Evolutionary conservation across 2,797 vertebrate species (phyloP).

Genomic region (Tamandua tetradactyla): DNA sequence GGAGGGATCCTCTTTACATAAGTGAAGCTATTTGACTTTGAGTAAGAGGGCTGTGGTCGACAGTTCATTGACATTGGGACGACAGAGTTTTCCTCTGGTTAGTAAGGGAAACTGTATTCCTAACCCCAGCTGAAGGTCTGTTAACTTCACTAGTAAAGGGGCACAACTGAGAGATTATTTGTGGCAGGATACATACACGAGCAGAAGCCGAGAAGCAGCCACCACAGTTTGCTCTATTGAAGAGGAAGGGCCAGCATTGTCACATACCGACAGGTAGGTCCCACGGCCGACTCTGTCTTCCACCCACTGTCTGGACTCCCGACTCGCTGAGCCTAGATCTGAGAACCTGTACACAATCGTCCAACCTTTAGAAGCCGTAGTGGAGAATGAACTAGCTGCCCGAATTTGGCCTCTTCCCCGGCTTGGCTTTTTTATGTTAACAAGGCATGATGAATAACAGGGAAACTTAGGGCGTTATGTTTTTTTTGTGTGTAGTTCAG

Average conservation of each 20-base stretch:
- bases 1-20: neutral
- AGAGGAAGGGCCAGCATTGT: neutral
- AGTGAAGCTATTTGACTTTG: neutral
- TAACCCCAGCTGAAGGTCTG: neutral
- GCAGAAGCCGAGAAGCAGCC: neutral
- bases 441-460: neutral
- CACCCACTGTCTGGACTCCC: neutral
- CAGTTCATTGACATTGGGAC: neutral
- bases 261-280: neutral
- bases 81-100: neutral
- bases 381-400: neutral
- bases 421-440: neutral
- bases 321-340: neutral
- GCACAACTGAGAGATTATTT: neutral
- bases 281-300: neutral
- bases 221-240: neutral
- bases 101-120: neutral
- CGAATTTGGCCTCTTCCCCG: neutral
- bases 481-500: conserved; percentile 56
- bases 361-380: neutral
- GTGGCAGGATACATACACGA: neutral
- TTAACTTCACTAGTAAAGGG: neutral
- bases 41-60: neutral
- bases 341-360: neutral
- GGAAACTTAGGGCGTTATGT: neutral